Base-by-base conservation (phyloP, 2,113 vertebrate genomes). In the Varanus komodoensis region DNA sequence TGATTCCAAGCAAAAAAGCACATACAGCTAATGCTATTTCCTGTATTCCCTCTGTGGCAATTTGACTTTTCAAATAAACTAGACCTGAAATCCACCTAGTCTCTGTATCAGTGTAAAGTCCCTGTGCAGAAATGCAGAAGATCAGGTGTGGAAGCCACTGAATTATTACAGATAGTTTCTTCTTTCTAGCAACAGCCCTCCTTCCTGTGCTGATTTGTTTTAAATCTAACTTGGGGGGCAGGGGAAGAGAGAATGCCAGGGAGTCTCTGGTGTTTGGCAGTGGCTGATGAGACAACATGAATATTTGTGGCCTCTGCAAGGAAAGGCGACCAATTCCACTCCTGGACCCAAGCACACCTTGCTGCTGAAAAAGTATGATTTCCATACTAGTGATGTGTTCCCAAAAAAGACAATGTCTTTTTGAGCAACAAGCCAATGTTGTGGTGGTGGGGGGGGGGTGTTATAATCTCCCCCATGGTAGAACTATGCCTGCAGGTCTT, bases 41-140 rank as follows among this genome's bases (percentile, higher is more conserved):
- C 52, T 15, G n/a, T 34, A 89, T 69, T 84, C 61, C 82, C 61
- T 34, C 1, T 54, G 61, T 79, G 57, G 32, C 32, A 38, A 85
- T 89, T 85, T 84, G 17, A 69, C 61, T 84, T 84, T 89, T 85
- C 82, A 84, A 25, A 79, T 69, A 85, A 89, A 54, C 82, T 50
- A 48, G 92, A 91, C 93, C 82, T 91, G 92, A 96, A 96, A 93
- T 92, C 89, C 92, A 93, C 93, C 44, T 57, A 19, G 91, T 92
- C 92, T 92, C 83, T 7, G 9, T 88, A 93, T 11, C 64, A 94
- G 52, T 86, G 69, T 89, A 92, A 90, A 95, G 94, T 82, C 89
- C 94, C 87, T 91, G 92, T 83, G 89, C 89, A 91, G 85, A 94
- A 92, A 92, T 91, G 87, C 86, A 83, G 90, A 93, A 83, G 89